Conservation (phyloP, 2,113 vertebrate genomes). For the Gambusia affinis region DNA sequence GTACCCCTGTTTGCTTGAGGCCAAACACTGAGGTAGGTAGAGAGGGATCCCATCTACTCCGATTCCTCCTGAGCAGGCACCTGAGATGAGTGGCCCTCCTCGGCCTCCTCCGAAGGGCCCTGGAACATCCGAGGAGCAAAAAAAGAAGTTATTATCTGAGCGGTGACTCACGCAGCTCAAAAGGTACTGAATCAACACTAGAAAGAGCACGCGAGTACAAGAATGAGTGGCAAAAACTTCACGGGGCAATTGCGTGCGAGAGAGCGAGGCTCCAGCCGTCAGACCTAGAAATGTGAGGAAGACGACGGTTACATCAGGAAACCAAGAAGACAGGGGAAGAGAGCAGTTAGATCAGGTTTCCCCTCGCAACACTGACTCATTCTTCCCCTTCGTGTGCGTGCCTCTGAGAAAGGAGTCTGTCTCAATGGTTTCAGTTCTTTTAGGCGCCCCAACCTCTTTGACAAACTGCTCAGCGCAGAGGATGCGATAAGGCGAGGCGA, state of each 20-base stretch:
- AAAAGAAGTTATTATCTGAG: constrained; percentile 2
- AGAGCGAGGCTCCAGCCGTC: constrained; percentile 52
- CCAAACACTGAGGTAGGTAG: constrained; percentile 77
- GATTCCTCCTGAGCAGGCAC: constrained; percentile 64
- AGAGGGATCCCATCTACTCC: constrained; percentile 66
- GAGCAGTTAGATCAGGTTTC: constrained; percentile 76
- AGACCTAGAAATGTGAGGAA: constrained; percentile 68
- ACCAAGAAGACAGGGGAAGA: constrained; percentile 77
- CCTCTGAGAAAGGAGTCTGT: constrained; percentile 71
- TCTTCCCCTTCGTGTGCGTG: constrained; percentile 69
- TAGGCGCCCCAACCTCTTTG: constrained; percentile 52
- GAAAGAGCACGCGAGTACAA: constrained; percentile 29
- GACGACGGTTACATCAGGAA: constrained; percentile 80
- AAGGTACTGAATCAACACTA: constrained; percentile 36
- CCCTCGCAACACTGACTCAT: constrained; percentile 80
- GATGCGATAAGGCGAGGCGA: constrained; percentile 48
- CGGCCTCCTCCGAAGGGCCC: constrained; percentile 61
- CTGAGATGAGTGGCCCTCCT: constrained; percentile 72
- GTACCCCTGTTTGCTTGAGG: constrained; percentile 53
- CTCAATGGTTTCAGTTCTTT: constrained; percentile 78
- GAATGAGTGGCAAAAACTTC: constrained; percentile 52
- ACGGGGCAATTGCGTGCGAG: constrained; percentile 38
- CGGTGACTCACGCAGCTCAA: constrained; percentile 23
- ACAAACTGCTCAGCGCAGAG: constrained; percentile 51
- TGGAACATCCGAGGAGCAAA: constrained; percentile 43